Evolutionary conservation across 2,113 vertebrate genomes (phyloP).

Genomic region (Plestiodon gilberti): DNA sequence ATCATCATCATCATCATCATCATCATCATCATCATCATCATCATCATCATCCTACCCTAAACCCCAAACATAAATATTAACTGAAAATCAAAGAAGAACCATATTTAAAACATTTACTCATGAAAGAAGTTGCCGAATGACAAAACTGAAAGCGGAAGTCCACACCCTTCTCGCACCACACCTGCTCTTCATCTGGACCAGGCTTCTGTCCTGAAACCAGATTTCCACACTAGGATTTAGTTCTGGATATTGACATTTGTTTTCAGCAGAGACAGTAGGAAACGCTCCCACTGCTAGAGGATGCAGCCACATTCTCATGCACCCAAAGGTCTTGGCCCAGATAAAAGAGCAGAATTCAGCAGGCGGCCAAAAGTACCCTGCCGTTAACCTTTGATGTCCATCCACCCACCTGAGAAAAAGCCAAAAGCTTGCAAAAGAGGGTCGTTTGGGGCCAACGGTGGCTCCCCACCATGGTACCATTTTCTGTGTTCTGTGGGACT

Average conservation of each 20-base stretch:
- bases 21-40: too few species aligned
- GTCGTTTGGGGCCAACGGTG: too few species aligned
- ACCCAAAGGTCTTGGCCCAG: not conserved
- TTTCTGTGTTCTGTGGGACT: not conserved
- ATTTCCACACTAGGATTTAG: not conserved
- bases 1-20: too few species aligned
- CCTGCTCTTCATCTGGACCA: not conserved
- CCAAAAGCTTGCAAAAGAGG: not conserved
- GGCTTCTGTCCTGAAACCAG: not conserved
- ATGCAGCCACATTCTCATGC: not conserved
- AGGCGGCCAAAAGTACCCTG: too few species aligned
- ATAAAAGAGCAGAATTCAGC: too few species aligned
- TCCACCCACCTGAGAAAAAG: not conserved
- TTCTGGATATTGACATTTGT: not conserved
- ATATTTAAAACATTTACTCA: not conserved
- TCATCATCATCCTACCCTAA: too few species aligned
- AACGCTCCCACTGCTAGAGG: not conserved
- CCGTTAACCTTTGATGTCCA: too few species aligned
- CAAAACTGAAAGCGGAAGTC: not conserved
- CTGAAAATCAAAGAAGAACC: not conserved
- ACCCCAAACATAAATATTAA: not conserved
- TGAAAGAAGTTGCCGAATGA: not conserved
- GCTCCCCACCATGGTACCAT: too few species aligned
- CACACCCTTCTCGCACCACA: not conserved
- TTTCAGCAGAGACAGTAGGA: not conserved